These are phyloP conservation scores for Notothenia coriiceps DNA, from an alignment of 2,113 vertebrate genomes.

Conservation along the genomic window DNA sequence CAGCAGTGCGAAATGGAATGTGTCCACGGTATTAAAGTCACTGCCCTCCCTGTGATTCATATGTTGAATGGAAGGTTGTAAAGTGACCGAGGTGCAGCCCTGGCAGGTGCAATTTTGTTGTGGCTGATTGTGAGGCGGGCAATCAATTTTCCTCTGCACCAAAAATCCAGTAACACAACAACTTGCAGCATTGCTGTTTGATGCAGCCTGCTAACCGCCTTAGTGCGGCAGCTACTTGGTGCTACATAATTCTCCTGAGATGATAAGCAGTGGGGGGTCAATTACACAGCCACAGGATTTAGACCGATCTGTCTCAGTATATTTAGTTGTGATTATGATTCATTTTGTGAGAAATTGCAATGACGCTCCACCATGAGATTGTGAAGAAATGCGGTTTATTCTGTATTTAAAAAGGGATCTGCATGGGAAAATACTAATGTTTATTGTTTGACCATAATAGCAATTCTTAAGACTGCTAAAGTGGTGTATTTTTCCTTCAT, in stretches of 20 bases:
- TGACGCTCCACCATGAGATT: background rate
- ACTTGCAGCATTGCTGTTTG: conserved; percentile 52
- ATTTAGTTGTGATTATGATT: conserved; percentile 53
- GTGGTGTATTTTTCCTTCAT: background rate
- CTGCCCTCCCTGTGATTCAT: conserved; percentile 44
- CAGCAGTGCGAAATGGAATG: conserved; percentile 6
- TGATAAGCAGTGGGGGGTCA: conserved; percentile 51
- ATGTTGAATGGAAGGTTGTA: conserved; percentile 47
- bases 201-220: conserved; percentile 50
- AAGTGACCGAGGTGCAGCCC: conserved; percentile 56
- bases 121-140: conserved; percentile 32
- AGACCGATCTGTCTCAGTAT: conserved; percentile 18
- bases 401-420: background rate
- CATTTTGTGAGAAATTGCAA: conserved; percentile 37
- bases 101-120: conserved; percentile 67
- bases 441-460: conserved; percentile 15
- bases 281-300: conserved; percentile 34
- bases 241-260: conserved; percentile 43
- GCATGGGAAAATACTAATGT: conserved; percentile 23
- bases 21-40: background rate
- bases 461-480: background rate
- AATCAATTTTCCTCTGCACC: conserved; percentile 68
- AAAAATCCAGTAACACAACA: conserved; percentile 50
- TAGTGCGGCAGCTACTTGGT: conserved; percentile 39
- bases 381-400: background rate